phyloP scores from a whole-genome alignment of 2,797 vertebrate species.

The Darevskia nairensis region DNA sequence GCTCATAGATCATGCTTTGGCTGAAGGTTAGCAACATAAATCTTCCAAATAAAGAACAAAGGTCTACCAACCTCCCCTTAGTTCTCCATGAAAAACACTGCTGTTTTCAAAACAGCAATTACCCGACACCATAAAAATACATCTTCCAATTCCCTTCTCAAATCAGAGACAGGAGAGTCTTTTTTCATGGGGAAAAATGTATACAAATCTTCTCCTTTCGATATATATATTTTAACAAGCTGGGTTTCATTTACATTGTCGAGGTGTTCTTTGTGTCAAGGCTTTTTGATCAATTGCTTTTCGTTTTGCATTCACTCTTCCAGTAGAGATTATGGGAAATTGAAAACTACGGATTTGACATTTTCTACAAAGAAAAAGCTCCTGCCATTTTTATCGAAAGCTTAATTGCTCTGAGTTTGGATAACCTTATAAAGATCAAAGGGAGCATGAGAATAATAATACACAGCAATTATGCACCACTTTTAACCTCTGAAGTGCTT shows the following conservation, averaged over 20 bases:
- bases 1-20: conserved; percentile 51
- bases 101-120: conserved; percentile 68
- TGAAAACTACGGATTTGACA: conserved; percentile 13
- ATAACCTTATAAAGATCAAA: conserved; percentile 30
- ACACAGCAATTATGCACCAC: conserved; percentile 34
- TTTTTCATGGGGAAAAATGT: conserved; percentile 24
- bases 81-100: conserved; percentile 55
- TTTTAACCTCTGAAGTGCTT: conserved; percentile 52
- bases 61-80: conserved; percentile 54
- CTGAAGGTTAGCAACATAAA: conserved; percentile 70
- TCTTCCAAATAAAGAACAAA: conserved; percentile 69
- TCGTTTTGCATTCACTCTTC: conserved; percentile 45
- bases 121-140: conserved; percentile 51
- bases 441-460: conserved; percentile 21
- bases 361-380: conserved; percentile 41
- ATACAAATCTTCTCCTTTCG: conserved; percentile 17
- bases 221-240: neutral
- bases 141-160: conserved; percentile 41
- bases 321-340: conserved; percentile 31
- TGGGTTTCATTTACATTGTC: conserved; percentile 10
- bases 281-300: conserved; percentile 20
- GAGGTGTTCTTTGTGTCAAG: conserved; percentile 19
- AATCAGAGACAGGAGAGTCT: conserved; percentile 21
- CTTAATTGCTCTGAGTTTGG: conserved; percentile 38
- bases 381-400: conserved; percentile 30